Conservation (phyloP, 2,113 vertebrate species). For the Cebidichthys violaceus region DNA sequence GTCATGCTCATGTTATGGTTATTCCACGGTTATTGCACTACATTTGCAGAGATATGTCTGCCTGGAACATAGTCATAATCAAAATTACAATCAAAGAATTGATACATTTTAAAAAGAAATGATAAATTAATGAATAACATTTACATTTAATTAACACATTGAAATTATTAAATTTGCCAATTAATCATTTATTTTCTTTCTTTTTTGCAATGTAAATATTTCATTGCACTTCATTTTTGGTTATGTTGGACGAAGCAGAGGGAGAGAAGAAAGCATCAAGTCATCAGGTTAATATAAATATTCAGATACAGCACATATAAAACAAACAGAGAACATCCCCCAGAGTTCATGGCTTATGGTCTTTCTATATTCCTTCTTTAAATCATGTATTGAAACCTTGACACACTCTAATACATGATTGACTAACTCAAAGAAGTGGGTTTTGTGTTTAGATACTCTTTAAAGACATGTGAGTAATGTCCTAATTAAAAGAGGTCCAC, state of each 20-base stretch:
- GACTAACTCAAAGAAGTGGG: not conserved
- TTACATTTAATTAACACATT: constrained; percentile 31
- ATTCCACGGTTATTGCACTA: not conserved
- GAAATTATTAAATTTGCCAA: not conserved
- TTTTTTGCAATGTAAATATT: constrained; percentile 3
- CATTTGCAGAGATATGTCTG: not conserved
- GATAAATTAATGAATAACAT: not conserved
- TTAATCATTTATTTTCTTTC: not conserved
- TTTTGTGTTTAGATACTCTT: not conserved
- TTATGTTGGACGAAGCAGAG: not conserved
- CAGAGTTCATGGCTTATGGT: not conserved
- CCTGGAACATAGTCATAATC: not conserved
- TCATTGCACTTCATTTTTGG: constrained; percentile 12
- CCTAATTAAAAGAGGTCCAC: not conserved
- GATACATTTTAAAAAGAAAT: not conserved
- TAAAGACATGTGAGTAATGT: not conserved
- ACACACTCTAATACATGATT: not conserved
- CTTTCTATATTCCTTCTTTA: not conserved
- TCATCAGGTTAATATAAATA: constrained; percentile 5
- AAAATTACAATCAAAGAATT: not conserved
- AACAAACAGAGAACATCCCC: constrained; percentile 2
- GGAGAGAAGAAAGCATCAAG: not conserved
- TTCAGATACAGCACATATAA: not conserved
- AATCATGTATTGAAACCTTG: not conserved
- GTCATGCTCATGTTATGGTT: not conserved